Percentiles rank a stretch among this genome's conserved stretches.
phyloP scores from a whole-genome alignment of 1,140 invertebrate species.

The Lethocerus indicus region DNA sequence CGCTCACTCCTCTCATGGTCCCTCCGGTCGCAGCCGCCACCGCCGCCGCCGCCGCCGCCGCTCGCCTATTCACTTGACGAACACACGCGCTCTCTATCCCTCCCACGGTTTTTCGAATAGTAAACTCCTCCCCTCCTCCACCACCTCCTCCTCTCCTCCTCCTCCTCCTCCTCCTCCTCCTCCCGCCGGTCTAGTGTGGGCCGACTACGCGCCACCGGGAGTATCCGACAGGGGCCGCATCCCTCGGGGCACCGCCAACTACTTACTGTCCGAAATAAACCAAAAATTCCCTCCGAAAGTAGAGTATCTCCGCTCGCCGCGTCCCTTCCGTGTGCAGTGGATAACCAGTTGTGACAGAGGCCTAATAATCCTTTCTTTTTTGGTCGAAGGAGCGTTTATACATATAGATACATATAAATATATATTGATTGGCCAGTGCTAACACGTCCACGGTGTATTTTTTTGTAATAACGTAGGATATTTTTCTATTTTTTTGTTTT shows the following conservation, averaged over 20 bases:
- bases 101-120: neutral
- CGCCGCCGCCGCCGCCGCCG: neutral
- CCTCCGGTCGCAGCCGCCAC: slow-evolving; percentile 5
- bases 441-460: no score
- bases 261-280: neutral
- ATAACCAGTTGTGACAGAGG: no score
- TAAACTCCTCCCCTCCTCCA: neutral
- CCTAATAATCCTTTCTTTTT: no score
- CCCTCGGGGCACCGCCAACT: neutral
- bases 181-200: neutral
- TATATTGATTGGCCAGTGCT: no score
- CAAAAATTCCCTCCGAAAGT: slow-evolving; percentile 3
- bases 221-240: no score
- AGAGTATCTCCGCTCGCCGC: neutral
- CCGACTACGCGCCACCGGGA: neutral
- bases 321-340: neutral
- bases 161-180: neutral
- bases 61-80: neutral
- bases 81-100: slow-evolving; percentile 5
- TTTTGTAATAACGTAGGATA: no score
- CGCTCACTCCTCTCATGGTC: slow-evolving; percentile 2
- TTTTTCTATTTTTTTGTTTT: no score
- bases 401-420: no score
- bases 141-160: neutral
- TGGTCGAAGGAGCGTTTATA: no score